Base-by-base conservation (phyloP, 2,797 vertebrate genomes). In the Geotrypetes seraphini region DNA sequence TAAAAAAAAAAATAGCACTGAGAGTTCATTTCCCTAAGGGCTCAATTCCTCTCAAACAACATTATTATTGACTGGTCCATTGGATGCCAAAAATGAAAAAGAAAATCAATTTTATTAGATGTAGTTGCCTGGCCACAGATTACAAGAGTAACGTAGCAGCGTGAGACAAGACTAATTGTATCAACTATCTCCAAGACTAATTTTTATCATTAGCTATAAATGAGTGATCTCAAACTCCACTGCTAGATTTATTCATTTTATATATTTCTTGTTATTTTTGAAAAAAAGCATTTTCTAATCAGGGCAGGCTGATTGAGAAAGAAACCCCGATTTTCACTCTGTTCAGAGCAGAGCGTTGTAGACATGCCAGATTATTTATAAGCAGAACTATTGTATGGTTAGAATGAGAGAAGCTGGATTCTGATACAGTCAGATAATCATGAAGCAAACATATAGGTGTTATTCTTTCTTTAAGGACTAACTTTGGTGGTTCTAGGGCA, bases 61-160 rank as follows among this genome's bases (percentile, higher is more conserved):
- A 71, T 85, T 84, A 79, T 84, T 76, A 85, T 83, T 81, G 82
- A 84, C 71, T 81, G 69, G 50, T 55, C 69, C 68, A 74, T 77
- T 64, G 63, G 78, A 76, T 82, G 81, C 82, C 79, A 82, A 76
- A 78, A 78, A 72, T 51, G 55, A 72, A 79, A n/a, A n/a, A n/a
- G n/a, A n/a, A n/a, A 79, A 80, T 84, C 78, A 69, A 81, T 83
- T 80, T 71, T 78, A 67, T 66, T 72, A 63, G 71, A 63, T 76
- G 58, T 66, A 55, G 57, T 70, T 68, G 43, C 69, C 48, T 72
- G 57, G 60, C 71, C 36, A 56, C 65, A 60, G 69, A 70, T 77
- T 65, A 71, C 15, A 4, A 56, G 69, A 45, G 56, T 66, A 72
- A 70, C 60, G 61, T 58, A 50, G 50, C 52, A 55, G 38, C n/a